Base-by-base conservation (phyloP, 2,113 vertebrate species). In the Callopanchax toddi region DNA sequence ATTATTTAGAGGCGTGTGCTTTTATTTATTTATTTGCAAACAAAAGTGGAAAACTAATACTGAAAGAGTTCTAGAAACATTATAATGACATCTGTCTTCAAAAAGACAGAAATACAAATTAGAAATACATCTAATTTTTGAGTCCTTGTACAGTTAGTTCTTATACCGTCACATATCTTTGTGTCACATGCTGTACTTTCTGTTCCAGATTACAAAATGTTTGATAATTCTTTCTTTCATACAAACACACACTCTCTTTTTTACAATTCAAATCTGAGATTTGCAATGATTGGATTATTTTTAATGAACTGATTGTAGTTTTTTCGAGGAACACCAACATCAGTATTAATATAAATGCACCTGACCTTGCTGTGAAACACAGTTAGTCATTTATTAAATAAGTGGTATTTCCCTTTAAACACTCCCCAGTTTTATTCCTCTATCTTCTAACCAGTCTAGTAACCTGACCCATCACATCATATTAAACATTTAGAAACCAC, bases 401-500 rank as follows among this genome's bases (percentile, higher is more conserved):
- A 25, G 59, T 75, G 45, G 4, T 77, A 77, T 74, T 86, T 80
- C 25, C 44, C 63, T 76, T 78, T 69, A 32, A 39, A 32, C 15
- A 22, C 9, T 29, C 16, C 32, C 4, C 23, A 56, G 20, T 40
- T 54, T 42, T 16, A 21, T 32, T 49, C 37, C 65, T 42, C 17
- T 9, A 54, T 23, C 48, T 22, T 18, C 25, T 62, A 29, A 25
- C 8, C 23, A 22, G 50, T 37, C 64, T 44, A 45, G 42, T 20
- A 48, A 57, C 12, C 42, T 2, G 11, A 37, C 56, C 48, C 52
- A 48, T 23, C 20, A 50, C 68, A 62, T 48, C 44, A 6, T 40
- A 53, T 56, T 74, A 11, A 79, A 79, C 18, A 39, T 4, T 43
- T 17, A 46, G 51, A 74, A 81, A 87, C 81, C 83, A 89, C 79